Evolutionary conservation across 2,888 invertebrate species (phyloP), one percentile per base, ranked within the genome.

Genomic region (Balanococcus diminutus): DNA sequence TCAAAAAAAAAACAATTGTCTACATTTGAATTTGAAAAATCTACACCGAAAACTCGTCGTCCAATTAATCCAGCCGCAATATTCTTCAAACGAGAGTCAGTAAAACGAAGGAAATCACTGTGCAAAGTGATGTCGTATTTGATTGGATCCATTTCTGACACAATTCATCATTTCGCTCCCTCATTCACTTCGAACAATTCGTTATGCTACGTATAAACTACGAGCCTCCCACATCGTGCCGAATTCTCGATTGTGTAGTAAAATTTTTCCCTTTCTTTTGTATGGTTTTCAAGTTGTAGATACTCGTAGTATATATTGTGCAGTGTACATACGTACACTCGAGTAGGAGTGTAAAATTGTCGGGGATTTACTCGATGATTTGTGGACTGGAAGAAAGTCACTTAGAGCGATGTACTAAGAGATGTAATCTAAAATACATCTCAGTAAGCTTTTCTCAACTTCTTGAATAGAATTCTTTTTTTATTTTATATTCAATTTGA

Each of bases 201-300:
- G 61, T 25, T 3, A 67, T 67, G 22, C 25, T 1, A 67, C 56
- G 19, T 11, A 56, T 9, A 25, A 25, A 5, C n/a, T 5, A 19
- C 8, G 61, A 67, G 61, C 11, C 61, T 67, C 25, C 61, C 61
- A 67, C 61, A 67, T 67, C n/a, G 61, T 2, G 8, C 19, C 51
- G 25, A 67, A 67, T 67, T 67, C 61, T 67, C 61, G 25, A 67
- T 67, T 25, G 61, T 67, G 61, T 67, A 67, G 61, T 67, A 67
- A 67, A 67, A 67, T 67, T 67, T 28, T 56, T 67, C 28, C 61
- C 61, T 67, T n/a, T 67, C 61, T 67, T n/a, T 67, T 67, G 28
- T 67, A 25, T 11, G 22, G 6, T 14, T 42, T 42, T 42, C 42
- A 42, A 42, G 42, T 19, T 36, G 8, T 36, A 36, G 5, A 36